These are phyloP conservation scores for Emberiza fucata DNA, from an alignment of 2,113 vertebrate species.

Conservation along the genomic window DNA sequence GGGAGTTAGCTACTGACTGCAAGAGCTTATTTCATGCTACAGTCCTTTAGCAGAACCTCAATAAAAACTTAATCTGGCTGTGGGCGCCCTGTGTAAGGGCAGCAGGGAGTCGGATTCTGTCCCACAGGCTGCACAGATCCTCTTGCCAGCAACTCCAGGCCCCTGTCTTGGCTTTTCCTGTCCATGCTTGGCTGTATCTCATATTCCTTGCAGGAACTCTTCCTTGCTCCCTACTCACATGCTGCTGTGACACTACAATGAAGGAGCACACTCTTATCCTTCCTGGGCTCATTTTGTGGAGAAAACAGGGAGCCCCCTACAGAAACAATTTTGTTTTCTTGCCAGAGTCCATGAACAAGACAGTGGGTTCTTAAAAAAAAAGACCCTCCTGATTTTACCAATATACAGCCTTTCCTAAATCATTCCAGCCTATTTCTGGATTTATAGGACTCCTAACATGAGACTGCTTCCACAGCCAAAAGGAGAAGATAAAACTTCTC, in stretches of 20 bases:
- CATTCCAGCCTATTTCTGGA: not conserved
- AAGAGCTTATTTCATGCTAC: not conserved
- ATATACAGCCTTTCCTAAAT: not conserved
- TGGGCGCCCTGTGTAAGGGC: rapidly evolving
- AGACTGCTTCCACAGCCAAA: not conserved
- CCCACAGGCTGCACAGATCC: not conserved
- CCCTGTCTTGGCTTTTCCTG: not conserved
- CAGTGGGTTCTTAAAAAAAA: not conserved
- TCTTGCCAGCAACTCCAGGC: not conserved
- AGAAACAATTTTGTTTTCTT: not conserved
- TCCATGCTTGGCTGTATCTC: rapidly evolving
- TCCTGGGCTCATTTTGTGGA: not conserved
- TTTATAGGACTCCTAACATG: not conserved
- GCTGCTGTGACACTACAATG: not conserved
- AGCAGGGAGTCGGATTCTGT: not conserved
- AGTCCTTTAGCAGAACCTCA: not conserved
- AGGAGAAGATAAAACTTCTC: not conserved
- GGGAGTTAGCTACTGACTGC: not conserved
- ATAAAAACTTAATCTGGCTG: not conserved
- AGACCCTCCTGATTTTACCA: not conserved
- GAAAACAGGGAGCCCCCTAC: not conserved
- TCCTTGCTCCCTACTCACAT: not conserved
- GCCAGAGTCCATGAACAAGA: not conserved
- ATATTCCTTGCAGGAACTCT: not conserved
- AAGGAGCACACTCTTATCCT: not conserved